Evolutionary conservation across 2,888 invertebrate species (phyloP).

Genomic region (Harpalus rufipes): DNA sequence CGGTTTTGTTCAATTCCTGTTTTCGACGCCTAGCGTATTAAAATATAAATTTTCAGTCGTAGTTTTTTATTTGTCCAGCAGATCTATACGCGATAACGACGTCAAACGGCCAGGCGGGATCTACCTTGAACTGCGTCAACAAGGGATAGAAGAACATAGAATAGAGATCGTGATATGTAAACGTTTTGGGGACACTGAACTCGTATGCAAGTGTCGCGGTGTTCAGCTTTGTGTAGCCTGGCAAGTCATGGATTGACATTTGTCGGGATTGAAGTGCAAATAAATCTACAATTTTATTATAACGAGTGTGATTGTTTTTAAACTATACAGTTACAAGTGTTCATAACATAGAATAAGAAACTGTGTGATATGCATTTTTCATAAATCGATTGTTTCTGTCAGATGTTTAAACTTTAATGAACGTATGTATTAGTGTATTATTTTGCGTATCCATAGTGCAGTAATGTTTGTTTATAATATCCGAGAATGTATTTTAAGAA

Average conservation of each 20-base stretch:
- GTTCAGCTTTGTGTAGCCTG: constrained; percentile 60
- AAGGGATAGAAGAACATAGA: constrained; percentile 43
- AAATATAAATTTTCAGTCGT: constrained; percentile 27
- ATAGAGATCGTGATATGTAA: constrained; percentile 54
- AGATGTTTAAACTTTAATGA: constrained; percentile 66
- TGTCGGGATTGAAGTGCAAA: constrained; percentile 52
- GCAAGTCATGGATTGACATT: constrained; percentile 59
- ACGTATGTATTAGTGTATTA: constrained; percentile 61
- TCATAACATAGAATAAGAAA: constrained; percentile 42
- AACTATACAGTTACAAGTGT: constrained; percentile 41
- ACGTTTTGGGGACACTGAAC: constrained; percentile 63
- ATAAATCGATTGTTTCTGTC: constrained; percentile 66
- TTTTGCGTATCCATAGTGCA: constrained; percentile 49
- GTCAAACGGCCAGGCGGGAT: constrained; percentile 51
- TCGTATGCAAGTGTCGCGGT: constrained; percentile 60
- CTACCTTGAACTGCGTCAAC: constrained; percentile 50
- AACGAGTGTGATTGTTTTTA: constrained; percentile 48
- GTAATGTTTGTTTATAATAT: constrained; percentile 25
- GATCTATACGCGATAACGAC: constrained; percentile 60
- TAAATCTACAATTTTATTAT: constrained; percentile 36
- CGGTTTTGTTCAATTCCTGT: neutral
- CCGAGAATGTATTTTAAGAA: neutral
- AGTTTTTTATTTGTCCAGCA: constrained; percentile 57
- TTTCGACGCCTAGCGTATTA: constrained; percentile 38
- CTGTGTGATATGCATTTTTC: constrained; percentile 65